Evolutionary conservation across 2,113 vertebrate species (phyloP).

Genomic region (Cephalopholis sonnerati): DNA sequence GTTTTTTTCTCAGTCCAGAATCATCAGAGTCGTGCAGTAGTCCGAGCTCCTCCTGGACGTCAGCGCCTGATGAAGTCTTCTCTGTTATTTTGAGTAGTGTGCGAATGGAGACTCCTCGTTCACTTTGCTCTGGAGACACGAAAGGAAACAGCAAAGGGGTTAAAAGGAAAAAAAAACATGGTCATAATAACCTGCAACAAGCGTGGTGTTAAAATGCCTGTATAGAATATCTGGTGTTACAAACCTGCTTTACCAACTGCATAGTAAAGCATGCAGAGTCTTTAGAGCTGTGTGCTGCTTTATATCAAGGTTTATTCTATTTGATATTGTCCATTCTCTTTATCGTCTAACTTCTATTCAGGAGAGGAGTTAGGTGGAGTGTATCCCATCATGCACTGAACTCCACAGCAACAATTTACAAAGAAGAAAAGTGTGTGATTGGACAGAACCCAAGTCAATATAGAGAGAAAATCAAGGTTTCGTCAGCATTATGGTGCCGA

Average conservation of each 20-base stretch:
- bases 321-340: background rate
- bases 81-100: constrained; percentile 76
- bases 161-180: background rate
- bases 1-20: background rate
- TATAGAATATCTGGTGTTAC: background rate
- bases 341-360: too few species aligned
- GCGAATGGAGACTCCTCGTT: constrained; percentile 81
- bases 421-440: background rate
- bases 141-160: constrained; percentile 18
- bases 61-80: background rate
- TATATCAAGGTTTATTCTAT: background rate
- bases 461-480: background rate
- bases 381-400: too few species aligned
- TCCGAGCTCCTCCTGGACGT: background rate
- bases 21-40: background rate
- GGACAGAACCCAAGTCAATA: background rate
- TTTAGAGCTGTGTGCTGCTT: background rate
- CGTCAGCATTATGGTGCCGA: background rate
- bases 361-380: background rate
- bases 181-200: background rate
- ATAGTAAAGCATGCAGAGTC: too few species aligned
- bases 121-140: constrained; percentile 77
- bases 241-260: background rate
- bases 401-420: background rate
- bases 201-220: background rate